These are phyloP conservation scores for Gallinago nigripennis DNA, from an alignment of 2,797 vertebrate species.

Conservation along the genomic window DNA sequence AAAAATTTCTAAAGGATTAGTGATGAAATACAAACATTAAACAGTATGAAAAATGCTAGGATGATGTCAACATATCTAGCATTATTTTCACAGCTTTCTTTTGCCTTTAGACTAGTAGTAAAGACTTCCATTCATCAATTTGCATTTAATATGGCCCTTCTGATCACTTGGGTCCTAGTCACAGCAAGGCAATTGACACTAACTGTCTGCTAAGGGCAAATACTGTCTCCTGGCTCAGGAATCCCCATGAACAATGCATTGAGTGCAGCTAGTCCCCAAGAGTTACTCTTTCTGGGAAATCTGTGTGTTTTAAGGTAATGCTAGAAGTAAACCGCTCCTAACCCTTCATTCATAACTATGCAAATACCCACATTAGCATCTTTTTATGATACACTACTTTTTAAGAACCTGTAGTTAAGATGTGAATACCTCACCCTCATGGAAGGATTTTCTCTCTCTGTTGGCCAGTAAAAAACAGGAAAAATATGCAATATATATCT, in stretches of 20 bases:
- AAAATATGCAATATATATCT: neutral
- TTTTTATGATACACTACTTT: neutral
- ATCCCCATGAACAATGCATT: neutral
- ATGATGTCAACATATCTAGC: neutral
- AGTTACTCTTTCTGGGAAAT: neutral
- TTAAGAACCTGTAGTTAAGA: neutral
- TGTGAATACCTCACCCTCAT: neutral
- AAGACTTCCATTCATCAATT: slow-evolving; percentile 13
- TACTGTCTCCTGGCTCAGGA: neutral
- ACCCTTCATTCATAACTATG: neutral
- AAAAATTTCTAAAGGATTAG: neutral
- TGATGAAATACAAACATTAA: neutral
- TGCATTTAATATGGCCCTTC: neutral
- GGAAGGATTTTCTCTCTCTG: neutral
- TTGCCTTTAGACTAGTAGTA: neutral
- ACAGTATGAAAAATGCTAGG: neutral
- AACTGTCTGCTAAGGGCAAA: neutral
- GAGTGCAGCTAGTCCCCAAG: neutral
- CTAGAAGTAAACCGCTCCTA: neutral
- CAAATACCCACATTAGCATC: fast-evolving
- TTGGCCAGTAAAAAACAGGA: neutral
- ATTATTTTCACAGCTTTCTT: neutral
- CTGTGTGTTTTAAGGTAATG: neutral
- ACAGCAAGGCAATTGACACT: slow-evolving; percentile 5
- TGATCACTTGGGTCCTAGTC: neutral